Percentiles rank a stretch among this genome's conserved stretches.
Conservation (phyloP, 1,140 invertebrate genomes). For the Diabrotica undecimpunctata region DNA sequence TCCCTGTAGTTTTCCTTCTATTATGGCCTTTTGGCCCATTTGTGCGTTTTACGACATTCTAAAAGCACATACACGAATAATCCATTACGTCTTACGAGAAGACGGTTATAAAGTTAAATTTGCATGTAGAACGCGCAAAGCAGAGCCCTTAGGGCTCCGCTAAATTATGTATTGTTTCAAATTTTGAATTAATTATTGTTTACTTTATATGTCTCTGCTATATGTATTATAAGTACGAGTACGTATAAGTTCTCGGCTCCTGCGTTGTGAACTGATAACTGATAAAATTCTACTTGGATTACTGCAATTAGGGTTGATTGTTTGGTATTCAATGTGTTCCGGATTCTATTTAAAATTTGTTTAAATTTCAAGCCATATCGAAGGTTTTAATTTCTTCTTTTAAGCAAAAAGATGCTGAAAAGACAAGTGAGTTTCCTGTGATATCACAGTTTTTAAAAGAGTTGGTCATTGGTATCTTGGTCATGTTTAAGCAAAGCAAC, state of each 20-base stretch:
- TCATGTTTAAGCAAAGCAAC: no score
- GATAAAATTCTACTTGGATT: not conserved
- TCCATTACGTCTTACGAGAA: slow-evolving; percentile 8
- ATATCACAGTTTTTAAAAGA: no score
- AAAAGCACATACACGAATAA: slow-evolving; percentile 13
- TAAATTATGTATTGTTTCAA: slow-evolving; percentile 8
- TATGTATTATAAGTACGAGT: not conserved
- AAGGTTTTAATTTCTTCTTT: not conserved
- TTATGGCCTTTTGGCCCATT: slow-evolving; percentile 4
- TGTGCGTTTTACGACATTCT: slow-evolving; percentile 9
- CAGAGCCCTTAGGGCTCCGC: not conserved
- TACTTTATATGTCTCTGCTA: not conserved
- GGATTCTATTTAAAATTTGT: not conserved
- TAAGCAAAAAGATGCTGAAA: no score
- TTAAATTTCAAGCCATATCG: not conserved
- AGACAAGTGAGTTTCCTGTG: no score
- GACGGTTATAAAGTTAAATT: slow-evolving; percentile 12
- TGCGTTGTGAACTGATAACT: not conserved
- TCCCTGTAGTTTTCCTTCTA: not conserved
- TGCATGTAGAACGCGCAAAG: slow-evolving; percentile 5
- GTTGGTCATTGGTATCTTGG: no score
- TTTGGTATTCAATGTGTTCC: not conserved
- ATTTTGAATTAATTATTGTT: slow-evolving; percentile 6
- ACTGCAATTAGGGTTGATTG: not conserved
- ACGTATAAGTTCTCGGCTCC: no score